A percentile compares a stretch with the other conserved stretches of the same genome.
phyloP scores from a whole-genome alignment of 2,797 vertebrate genomes.

The Psittacula derbiana region DNA sequence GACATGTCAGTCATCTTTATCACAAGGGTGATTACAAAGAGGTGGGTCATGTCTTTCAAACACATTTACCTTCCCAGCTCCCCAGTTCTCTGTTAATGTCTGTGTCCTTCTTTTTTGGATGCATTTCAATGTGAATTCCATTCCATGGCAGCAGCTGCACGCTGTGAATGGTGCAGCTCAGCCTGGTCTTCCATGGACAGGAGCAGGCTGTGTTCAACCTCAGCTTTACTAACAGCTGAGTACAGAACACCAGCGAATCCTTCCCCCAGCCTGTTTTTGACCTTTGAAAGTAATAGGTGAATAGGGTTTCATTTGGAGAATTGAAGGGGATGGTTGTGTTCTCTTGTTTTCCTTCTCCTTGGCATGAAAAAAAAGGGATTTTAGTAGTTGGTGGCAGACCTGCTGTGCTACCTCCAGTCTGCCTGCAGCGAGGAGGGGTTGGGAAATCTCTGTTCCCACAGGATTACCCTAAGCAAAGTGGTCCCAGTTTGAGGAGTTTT shows the following conservation, averaged over 20 bases:
- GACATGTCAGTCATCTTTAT: constrained; percentile 41
- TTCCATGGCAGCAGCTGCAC: constrained; percentile 20
- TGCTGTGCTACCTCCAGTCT: not conserved
- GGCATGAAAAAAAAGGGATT: not conserved
- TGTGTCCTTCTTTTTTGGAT: constrained; percentile 34
- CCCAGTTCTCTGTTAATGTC: not conserved
- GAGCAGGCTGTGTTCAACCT: not conserved
- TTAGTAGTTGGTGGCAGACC: not conserved
- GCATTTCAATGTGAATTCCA: constrained; percentile 12
- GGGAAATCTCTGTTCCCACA: not conserved
- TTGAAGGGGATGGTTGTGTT: not conserved
- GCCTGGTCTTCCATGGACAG: not conserved
- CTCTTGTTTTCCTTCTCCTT: not conserved
- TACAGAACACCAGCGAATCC: not conserved
- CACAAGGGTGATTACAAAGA: constrained; percentile 67
- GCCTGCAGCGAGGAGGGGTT: not conserved
- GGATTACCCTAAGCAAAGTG: not conserved
- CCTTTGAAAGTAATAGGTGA: constrained; percentile 12
- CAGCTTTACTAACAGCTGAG: not conserved
- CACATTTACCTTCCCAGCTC: constrained; percentile 27
- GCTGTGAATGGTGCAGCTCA: constrained; percentile 8
- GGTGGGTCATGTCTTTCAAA: constrained; percentile 58
- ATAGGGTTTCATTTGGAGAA: constrained; percentile 36
- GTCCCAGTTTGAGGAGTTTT: not conserved
- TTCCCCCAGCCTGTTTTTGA: not conserved